Evolutionary conservation across 2,797 vertebrate genomes (phyloP).

Genomic region (Paratrypauchen microcephalus): DNA sequence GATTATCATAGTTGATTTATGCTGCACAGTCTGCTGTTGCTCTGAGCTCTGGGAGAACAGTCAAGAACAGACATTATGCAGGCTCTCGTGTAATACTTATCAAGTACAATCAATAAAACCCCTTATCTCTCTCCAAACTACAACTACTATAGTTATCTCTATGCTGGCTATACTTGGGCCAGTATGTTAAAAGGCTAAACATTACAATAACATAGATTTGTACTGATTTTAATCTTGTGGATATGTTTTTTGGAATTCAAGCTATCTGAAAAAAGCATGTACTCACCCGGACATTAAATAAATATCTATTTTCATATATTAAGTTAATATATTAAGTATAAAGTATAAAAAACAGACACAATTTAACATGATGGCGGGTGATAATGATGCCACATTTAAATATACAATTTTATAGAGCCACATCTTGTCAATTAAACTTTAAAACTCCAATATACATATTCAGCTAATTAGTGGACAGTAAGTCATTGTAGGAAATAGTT

Average conservation of each 20-base stretch:
- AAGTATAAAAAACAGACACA: neutral
- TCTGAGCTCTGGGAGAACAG: constrained; percentile 17
- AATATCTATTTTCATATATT: no score
- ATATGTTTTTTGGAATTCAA: neutral
- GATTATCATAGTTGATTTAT: constrained; percentile 42
- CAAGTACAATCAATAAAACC: neutral
- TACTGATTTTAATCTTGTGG: neutral
- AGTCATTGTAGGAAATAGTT: no score
- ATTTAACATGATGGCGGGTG: neutral
- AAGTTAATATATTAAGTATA: no score
- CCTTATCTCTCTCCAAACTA: constrained; percentile 5
- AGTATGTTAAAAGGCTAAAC: neutral
- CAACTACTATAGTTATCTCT: neutral
- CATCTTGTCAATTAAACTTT: neutral
- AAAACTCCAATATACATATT: neutral
- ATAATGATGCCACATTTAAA: no score
- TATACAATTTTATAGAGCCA: no score
- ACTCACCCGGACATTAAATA: no score
- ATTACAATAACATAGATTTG: neutral
- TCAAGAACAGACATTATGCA: constrained; percentile 11
- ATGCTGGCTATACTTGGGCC: neutral
- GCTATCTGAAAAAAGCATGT: no score
- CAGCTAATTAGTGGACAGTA: no score
- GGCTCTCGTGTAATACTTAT: neutral
- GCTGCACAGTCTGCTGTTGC: constrained; percentile 31